Base-by-base conservation (phyloP, 2,797 vertebrate genomes). In the Prionace glauca region DNA sequence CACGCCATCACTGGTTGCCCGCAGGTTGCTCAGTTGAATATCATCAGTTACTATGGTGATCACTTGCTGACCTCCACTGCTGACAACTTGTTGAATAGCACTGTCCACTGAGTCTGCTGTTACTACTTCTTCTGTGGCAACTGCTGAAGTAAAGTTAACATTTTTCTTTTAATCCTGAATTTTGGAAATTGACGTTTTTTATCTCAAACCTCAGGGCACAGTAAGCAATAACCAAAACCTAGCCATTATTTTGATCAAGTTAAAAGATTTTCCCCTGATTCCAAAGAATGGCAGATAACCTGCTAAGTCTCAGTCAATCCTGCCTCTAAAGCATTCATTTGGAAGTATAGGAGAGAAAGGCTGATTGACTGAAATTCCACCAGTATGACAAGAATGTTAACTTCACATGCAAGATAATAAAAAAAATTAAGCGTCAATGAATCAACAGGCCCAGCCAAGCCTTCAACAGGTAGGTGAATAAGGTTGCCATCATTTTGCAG, bases 1-100 rank as follows among this genome's bases (percentile, higher is more conserved):
- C 96, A 98, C 98, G 0, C 98, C 29, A 50, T 77, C 98, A 95
- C 98, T 97, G 45, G 96, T 96, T 0, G 98, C 98, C 96, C 98
- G 98, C 96, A 98, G 97, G 96, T 98, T 98, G 81, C 98, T 98
- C 86, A 98, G 97, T 96, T 98, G 98, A 96, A 98, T 98, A 96
- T 98, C 98, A 0, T 98, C 98, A 0, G 98, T 98, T 91, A 98
- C 98, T 97, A 98, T 98, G 36, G 98, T 98, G 96, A 98, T 98
- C 95, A 98, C 98, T 96, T 98, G 98, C 95, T 98, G 98, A 95
- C 98, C 98, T 96, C 98, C 98, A 96, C 98, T 98, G 96, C 98
- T 98, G 96, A 98, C 97, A 81, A 98, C 98, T 96, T 98, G 98
- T 96, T 98, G 98, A 96, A 98, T 98, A 96, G 98, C 98, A 88